Base-by-base conservation (phyloP, 2,113 vertebrate species). In the Raja brachyura region DNA sequence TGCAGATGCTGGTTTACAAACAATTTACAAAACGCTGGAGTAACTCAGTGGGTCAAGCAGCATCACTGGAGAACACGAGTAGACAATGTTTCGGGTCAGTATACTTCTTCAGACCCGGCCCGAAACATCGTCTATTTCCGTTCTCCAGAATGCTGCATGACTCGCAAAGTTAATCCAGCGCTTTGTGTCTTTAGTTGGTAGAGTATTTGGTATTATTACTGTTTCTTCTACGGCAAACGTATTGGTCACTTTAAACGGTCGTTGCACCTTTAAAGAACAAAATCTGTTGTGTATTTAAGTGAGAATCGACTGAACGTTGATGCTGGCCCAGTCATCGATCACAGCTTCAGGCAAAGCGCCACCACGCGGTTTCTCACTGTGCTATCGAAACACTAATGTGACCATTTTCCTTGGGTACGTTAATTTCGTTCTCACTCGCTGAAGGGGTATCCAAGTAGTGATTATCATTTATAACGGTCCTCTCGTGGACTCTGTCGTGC, bases 401-500 rank as follows among this genome's bases (percentile, higher is more conserved):
- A 92, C 88, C 88, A 25, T 92, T 70, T 48, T 48, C 88, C 33
- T 25, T 68, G 88, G 88, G 88, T 13, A 0, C 18, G 66, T 92
- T 92, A 28, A 68, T 28, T 48, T 92, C 63, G 13, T 68, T 68
- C 5, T 73, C 66, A 92, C 66, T 92, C 20, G 88, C 88, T 48
- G 66, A 73, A 25, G 88, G 31, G 1, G 66, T 92, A 10, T 92
- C 63, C 33, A 92, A 18, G 39, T 73, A 48, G 11, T 92, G 63
- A 16, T 92, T 92, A 18, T 48, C 63, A 48, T 92, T 66, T 22
- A 9, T 39, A 9, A 16, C 33, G 1, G 16, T 92, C 5, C 4
- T 25, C 66, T 25, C 88, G 3, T 31, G 2, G 68, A 4, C 66
- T 83, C 95, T 95, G 81, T 95, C 94, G 94, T 95, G 95, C 25